Evolutionary conservation across 92 coral and sea anemone species (phyloP), one percentile per base, ranked within the genome.

Genomic region (Palythoa grandiflora): DNA sequence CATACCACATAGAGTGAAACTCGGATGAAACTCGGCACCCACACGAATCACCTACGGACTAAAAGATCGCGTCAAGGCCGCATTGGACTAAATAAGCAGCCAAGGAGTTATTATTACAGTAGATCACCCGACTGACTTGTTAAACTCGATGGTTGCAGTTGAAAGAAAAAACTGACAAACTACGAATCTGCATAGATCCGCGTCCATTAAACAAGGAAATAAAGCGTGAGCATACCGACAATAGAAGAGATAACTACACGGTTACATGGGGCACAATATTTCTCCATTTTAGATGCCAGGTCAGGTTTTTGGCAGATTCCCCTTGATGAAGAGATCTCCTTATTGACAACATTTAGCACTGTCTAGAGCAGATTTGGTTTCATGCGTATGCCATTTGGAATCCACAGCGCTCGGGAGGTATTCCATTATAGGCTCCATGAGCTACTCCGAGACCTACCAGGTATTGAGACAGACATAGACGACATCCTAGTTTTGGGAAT

Each of bases 121-220:
- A 66, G 85, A 80, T n/a, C 36, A 7, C 3, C 89, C 92, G 12
- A 90, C 88, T 9, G 84, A 80, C 52, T 90, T 80, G 88, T 83
- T 80, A 1, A 90, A 76, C 28, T 86, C 84, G 13, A 90, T 90
- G 83, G 90, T 86, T 19, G 90, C 86, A 7, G 90, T 79, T 16
- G 87, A 89, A 48, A 84, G 84, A 53, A 83, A 80, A 88, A 83
- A 44, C 48, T 14, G 92, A 73, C 65, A 87, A 76, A 20, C 84
- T 89, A 1, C 72, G 91, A 11, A 87, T 92, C 4, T 92, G 94
- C 84, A 84, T 89, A 2, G 92, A 92, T 68, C 91, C 90, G 36
- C 78, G 80, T 2, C 84, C 75, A 17, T 71, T 84, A 65, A 91
- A 88, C 77, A 44, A 65, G 35, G 92, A 89, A 83, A 89, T 83